Evolutionary conservation across 2,888 invertebrate species (phyloP).

Genomic region (Sceliomorpha sp.): DNA sequence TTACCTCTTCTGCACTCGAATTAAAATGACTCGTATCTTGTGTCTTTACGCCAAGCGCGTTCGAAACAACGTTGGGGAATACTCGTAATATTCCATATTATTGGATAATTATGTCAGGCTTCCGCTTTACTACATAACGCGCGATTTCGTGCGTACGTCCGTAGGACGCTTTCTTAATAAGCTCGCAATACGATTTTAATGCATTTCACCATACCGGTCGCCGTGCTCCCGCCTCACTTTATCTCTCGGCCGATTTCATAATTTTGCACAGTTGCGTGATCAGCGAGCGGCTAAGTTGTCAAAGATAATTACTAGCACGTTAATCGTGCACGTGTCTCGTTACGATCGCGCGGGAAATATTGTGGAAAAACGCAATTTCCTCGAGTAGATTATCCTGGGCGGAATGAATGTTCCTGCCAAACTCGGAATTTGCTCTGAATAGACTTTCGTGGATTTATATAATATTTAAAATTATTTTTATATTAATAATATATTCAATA

Average conservation of each 20-base stretch:
- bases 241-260: slow-evolving; percentile 32
- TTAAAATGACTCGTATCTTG: not conserved
- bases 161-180: slow-evolving; percentile 4
- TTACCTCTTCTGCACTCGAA: slow-evolving; percentile 9
- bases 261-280: slow-evolving; percentile 44
- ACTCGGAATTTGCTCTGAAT: no score
- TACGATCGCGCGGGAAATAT: slow-evolving; percentile 30
- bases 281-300: slow-evolving; percentile 34
- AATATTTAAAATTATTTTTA: no score
- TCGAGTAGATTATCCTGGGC: slow-evolving; percentile 7
- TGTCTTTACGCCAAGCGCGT: not conserved
- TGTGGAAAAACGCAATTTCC: slow-evolving; percentile 24
- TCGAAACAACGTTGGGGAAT: no score
- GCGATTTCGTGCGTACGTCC: no score
- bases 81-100: no score
- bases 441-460: no score
- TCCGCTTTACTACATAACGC: no score
- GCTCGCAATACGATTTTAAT: slow-evolving; percentile 15
- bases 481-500: no score
- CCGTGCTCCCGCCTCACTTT: slow-evolving; percentile 20
- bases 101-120: no score
- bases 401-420: no score
- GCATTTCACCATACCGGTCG: slow-evolving; percentile 14
- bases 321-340: slow-evolving; percentile 40
- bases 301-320: slow-evolving; percentile 42